Conservation (phyloP, 1,140 invertebrate species). For the Oscheius sp. region DNA sequence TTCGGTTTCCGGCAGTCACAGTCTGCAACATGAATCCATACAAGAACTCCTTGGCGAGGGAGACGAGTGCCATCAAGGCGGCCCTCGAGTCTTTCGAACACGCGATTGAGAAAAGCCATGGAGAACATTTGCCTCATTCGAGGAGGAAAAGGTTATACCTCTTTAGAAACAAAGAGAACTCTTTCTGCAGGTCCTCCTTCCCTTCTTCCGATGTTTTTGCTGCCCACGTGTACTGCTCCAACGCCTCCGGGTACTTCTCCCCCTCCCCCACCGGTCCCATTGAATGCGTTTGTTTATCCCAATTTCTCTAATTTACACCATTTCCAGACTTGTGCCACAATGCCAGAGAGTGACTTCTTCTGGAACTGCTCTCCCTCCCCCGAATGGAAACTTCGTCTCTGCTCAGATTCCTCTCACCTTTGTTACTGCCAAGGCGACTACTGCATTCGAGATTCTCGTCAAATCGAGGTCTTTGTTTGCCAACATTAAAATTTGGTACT, state of each 20-base stretch:
- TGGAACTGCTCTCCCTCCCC: slow-evolving; percentile 15
- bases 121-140: not conserved
- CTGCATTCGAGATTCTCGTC: not conserved
- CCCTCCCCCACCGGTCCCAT: not conserved
- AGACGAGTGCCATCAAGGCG: slow-evolving; percentile 26
- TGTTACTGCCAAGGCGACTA: not conserved
- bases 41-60: slow-evolving; percentile 41
- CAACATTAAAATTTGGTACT: too few species aligned
- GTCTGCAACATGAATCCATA: slow-evolving; percentile 47
- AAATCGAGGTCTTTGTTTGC: too few species aligned
- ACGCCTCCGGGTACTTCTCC: not conserved
- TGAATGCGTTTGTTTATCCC: slow-evolving; percentile 12
- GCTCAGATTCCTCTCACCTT: not conserved
- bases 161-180: not conserved
- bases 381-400: not conserved
- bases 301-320: not conserved
- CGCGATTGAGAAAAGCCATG: slow-evolving; percentile 26
- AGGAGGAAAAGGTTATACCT: slow-evolving; percentile 1
- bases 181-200: not conserved
- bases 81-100: slow-evolving; percentile 27
- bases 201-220: not conserved
- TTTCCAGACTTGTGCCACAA: slow-evolving; percentile 16
- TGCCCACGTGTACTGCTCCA: slow-evolving; percentile 9
- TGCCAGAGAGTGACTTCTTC: slow-evolving; percentile 9
- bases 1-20: slow-evolving; percentile 44